Conservation (phyloP, 2,113 vertebrate species). For the Oostethus manadensis region DNA sequence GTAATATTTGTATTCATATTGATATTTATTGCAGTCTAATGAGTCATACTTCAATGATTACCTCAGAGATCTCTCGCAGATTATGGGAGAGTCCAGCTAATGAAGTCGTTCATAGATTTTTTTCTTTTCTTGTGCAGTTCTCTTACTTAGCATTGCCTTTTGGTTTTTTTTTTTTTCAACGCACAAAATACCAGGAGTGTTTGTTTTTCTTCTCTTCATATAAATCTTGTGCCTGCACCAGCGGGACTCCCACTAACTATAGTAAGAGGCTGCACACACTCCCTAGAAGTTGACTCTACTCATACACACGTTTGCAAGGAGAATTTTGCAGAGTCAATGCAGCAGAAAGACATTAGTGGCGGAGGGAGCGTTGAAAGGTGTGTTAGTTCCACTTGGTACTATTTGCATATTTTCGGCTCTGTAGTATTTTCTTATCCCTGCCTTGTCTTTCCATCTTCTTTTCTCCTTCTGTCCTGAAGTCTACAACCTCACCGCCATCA, state of each 20-base stretch:
- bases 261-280: constrained; percentile 41
- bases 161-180: constrained; percentile 6
- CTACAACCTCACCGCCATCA: constrained; percentile 33
- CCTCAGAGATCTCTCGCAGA: constrained; percentile 77
- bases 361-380: constrained; percentile 32
- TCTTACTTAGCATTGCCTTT: neutral
- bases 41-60: constrained; percentile 74
- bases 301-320: neutral
- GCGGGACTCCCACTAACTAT: constrained; percentile 40
- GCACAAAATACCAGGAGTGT: constrained; percentile 60
- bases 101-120: constrained; percentile 63
- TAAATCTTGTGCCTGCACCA: constrained; percentile 55
- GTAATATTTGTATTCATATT: constrained; percentile 77
- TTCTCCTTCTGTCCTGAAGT: constrained; percentile 34
- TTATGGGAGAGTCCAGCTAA: constrained; percentile 72
- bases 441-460: constrained; percentile 33
- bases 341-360: constrained; percentile 26
- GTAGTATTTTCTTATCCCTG: constrained; percentile 7
- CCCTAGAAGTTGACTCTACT: neutral
- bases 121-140: constrained; percentile 37
- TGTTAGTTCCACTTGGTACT: constrained; percentile 36
- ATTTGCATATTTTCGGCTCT: constrained; percentile 26
- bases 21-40: constrained; percentile 79
- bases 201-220: constrained; percentile 25
- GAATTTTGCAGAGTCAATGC: constrained; percentile 18